Conservation (phyloP, 2,797 vertebrate genomes). For the Valencia hispanica region DNA sequence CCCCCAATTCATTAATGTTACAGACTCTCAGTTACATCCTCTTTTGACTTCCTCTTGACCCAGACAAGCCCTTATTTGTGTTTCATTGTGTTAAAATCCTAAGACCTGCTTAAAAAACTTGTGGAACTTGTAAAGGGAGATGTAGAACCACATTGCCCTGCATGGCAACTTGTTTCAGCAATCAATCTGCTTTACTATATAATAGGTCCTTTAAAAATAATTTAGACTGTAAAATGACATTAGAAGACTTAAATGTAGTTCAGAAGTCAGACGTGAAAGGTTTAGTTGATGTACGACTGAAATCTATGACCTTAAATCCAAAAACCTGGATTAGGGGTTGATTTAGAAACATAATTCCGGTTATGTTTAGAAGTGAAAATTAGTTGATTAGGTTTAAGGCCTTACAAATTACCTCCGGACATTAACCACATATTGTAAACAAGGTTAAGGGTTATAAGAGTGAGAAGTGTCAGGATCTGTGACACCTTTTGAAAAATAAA, state of each 20-base stretch:
- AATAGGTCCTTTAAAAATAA: not conserved
- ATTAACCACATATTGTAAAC: not conserved
- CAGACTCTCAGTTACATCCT: not conserved
- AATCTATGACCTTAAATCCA: not conserved
- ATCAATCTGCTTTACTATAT: not conserved
- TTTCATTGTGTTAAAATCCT: not conserved
- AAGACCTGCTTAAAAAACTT: conserved; percentile 4
- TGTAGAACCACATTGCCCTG: not conserved
- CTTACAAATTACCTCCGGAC: not conserved
- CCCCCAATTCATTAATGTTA: not conserved
- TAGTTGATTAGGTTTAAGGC: not conserved
- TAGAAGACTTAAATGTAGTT: not conserved
- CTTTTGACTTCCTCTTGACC: not conserved
- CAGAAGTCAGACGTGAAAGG: not conserved
- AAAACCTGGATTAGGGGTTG: not conserved
- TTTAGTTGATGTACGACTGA: not conserved
- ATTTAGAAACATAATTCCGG: not conserved
- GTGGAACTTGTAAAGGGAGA: too few relatives aligned
- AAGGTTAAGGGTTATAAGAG: not conserved
- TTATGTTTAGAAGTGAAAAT: not conserved
- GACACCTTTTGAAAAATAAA: not conserved
- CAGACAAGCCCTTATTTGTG: not conserved
- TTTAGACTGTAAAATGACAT: not conserved
- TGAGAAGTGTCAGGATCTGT: not conserved
- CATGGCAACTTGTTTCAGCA: not conserved